Evolutionary conservation across 2,113 vertebrate species (phyloP).

Genomic region (Syrmaticus mikado): DNA sequence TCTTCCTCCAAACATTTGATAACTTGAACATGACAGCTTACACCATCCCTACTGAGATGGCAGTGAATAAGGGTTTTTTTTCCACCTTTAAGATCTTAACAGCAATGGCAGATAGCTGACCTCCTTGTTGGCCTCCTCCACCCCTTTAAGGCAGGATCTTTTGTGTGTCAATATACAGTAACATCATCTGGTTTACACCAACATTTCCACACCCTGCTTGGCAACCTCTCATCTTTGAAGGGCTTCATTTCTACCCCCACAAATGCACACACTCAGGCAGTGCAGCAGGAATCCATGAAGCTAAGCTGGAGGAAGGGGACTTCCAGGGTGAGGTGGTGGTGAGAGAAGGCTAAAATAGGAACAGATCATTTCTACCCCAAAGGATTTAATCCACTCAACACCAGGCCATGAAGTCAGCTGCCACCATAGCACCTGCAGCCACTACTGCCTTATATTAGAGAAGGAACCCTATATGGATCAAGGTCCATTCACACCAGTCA

Average conservation of each 20-base stretch:
- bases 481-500: neutral
- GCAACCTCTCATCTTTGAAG: neutral
- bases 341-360: neutral
- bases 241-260: neutral
- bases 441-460: neutral
- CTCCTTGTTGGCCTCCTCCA: neutral
- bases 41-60: neutral
- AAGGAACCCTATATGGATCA: neutral
- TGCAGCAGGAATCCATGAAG: neutral
- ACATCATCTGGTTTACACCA: neutral
- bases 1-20: constrained; percentile 28
- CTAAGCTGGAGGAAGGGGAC: neutral
- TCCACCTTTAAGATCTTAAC: neutral
- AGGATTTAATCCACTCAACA: neutral
- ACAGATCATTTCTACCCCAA: neutral
- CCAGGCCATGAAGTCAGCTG: neutral
- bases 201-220: neutral
- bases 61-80: neutral
- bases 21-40: neutral
- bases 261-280: neutral
- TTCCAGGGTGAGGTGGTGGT: neutral
- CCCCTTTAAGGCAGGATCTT: neutral
- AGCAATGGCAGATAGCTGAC: neutral
- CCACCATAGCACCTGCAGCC: neutral
- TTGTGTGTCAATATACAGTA: neutral